phyloP scores from a whole-genome alignment of 1,140 invertebrate species.

The Drosophila dunni region DNA sequence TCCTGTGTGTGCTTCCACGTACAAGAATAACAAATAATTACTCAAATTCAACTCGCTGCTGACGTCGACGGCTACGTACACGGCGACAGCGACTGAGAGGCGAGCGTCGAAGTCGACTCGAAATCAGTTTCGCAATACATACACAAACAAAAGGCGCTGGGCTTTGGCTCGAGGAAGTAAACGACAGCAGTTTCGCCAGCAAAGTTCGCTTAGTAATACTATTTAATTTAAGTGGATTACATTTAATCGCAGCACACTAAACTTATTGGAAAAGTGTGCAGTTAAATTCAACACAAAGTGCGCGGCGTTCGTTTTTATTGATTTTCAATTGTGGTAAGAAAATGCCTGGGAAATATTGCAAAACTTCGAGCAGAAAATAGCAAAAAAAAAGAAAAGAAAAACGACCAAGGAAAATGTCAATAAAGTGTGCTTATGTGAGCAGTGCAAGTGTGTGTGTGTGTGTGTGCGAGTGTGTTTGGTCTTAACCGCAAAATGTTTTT shows the following conservation, averaged over 20 bases:
- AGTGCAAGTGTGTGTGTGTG: background rate
- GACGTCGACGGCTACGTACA: constrained; percentile 14
- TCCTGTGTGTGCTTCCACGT: constrained; percentile 5
- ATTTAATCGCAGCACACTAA: background rate
- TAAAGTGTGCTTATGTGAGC: constrained; percentile 24
- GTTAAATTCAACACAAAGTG: constrained; percentile 8
- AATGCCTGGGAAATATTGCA: constrained; percentile 39
- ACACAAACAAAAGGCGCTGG: constrained; percentile 84
- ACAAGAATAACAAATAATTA: constrained; percentile 78
- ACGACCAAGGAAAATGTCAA: constrained; percentile 53
- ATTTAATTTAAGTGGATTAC: constrained; percentile 5
- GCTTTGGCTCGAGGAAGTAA: constrained; percentile 71
- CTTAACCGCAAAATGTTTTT: constrained; percentile 1
- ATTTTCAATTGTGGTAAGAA: constrained; percentile 78
- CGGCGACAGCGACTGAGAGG: constrained; percentile 23
- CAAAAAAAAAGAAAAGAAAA: constrained; percentile 24
- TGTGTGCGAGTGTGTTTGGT: background rate
- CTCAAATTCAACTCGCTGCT: constrained; percentile 57
- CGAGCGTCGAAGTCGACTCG: constrained; percentile 46
- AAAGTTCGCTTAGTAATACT: constrained; percentile 24
- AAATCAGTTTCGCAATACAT: constrained; percentile 84
- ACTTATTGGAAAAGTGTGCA: no score
- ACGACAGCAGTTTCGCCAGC: constrained; percentile 55
- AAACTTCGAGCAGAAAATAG: constrained; percentile 23
- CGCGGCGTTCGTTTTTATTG: constrained; percentile 70